Conservation (phyloP, 92 coral and sea anemone species). For the Virgularia gustaviana region DNA sequence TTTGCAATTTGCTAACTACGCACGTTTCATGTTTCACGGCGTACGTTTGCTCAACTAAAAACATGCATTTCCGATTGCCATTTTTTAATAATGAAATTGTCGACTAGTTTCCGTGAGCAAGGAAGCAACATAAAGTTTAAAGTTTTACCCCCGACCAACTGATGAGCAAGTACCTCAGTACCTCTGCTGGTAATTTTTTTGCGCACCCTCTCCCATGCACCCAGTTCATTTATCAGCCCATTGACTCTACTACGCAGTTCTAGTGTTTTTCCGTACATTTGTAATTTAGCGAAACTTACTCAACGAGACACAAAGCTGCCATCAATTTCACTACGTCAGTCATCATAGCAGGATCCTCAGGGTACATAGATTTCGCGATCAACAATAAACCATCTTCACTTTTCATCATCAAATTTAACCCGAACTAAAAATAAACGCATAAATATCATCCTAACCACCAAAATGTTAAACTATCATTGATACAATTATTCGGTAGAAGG, state of each 20-base stretch:
- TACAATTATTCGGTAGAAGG: too few relatives aligned
- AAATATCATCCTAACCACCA: too few relatives aligned
- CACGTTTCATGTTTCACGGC: too few relatives aligned
- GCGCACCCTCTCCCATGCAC: conserved; percentile 63
- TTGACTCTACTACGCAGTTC: neutral
- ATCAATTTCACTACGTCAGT: conserved; percentile 94
- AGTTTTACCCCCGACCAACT: too few relatives aligned
- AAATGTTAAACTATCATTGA: neutral
- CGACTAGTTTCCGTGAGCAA: too few relatives aligned
- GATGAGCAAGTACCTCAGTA: conserved; percentile 60
- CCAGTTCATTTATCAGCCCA: conserved; percentile 40
- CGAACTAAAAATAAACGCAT: conserved; percentile 64
- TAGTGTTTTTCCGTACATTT: neutral
- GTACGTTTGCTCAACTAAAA: too few relatives aligned
- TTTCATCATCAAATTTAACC: conserved; percentile 77
- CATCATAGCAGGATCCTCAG: conserved; percentile 86
- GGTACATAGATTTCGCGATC: conserved; percentile 89
- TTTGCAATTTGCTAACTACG: too few relatives aligned
- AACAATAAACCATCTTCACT: conserved; percentile 87
- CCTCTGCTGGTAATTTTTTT: conserved; percentile 72
- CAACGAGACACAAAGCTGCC: conserved; percentile 95
- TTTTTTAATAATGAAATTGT: too few relatives aligned
- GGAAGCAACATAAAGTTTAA: too few relatives aligned
- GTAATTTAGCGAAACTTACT: conserved; percentile 63
- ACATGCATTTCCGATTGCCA: too few relatives aligned